Evolutionary conservation across 2,113 vertebrate genomes (phyloP).

Genomic region (Eonycteris spelaea): DNA sequence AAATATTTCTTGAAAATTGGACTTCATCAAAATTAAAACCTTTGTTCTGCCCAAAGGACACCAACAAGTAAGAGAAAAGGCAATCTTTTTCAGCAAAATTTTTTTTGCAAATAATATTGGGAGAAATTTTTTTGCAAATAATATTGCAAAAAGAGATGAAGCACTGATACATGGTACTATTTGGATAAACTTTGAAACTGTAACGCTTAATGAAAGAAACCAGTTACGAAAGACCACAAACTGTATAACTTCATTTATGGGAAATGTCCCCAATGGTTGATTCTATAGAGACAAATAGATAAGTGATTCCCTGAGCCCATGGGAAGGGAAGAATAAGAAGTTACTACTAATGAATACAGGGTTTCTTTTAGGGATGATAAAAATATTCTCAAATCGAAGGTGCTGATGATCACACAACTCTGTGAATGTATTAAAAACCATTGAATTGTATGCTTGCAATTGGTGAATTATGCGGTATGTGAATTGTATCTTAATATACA

Average conservation of each 20-base stretch:
- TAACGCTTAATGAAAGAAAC: neutral
- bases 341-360: neutral
- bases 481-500: neutral
- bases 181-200: neutral
- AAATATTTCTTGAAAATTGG: neutral
- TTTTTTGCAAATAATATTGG: neutral
- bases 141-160: neutral
- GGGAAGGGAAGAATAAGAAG: neutral
- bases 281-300: neutral
- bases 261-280: neutral
- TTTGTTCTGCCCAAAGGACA: neutral
- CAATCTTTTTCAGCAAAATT: neutral
- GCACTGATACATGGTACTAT: neutral
- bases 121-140: neutral
- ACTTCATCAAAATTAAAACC: constrained; percentile 1
- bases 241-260: neutral
- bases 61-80: neutral
- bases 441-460: neutral
- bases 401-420: neutral
- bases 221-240: neutral
- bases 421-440: neutral
- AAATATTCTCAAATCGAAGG: neutral
- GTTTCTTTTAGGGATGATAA: neutral
- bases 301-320: neutral
- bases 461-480: neutral